Conservation (phyloP, 1,140 invertebrate genomes). For the Zaprionus ornatus region DNA sequence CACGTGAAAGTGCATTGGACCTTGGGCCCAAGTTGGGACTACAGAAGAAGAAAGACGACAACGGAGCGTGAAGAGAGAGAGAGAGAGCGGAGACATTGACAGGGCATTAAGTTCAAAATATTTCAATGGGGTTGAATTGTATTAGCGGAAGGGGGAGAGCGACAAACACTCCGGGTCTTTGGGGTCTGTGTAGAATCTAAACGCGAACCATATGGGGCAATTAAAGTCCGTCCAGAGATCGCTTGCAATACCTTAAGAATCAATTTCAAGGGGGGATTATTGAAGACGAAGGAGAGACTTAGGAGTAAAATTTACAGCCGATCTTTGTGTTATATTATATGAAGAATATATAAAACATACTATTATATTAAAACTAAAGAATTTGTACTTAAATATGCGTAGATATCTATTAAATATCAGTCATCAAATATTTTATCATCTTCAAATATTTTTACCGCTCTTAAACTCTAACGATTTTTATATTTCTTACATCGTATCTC, state of each 20-base stretch:
- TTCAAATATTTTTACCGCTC: too few relatives aligned
- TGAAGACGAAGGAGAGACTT: background rate
- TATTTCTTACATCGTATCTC: background rate
- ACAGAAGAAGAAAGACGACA: constrained; percentile 10
- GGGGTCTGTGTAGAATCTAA: constrained; percentile 7
- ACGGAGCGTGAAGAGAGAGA: background rate
- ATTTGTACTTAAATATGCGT: too few relatives aligned
- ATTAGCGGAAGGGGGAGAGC: background rate
- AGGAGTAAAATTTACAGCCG: background rate
- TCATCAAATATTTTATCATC: too few relatives aligned
- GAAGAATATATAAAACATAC: too few relatives aligned
- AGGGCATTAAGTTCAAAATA: constrained; percentile 37
- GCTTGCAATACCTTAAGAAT: constrained; percentile 1
- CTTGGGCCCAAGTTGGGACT: constrained; percentile 43
- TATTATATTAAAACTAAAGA: too few relatives aligned
- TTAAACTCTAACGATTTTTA: background rate
- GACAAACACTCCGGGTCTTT: background rate
- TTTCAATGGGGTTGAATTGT: constrained; percentile 6
- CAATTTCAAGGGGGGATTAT: constrained; percentile 6
- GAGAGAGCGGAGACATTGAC: background rate
- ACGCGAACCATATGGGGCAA: constrained; percentile 67
- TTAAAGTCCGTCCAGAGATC: constrained; percentile 37
- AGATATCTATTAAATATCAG: too few relatives aligned
- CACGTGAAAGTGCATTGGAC: constrained; percentile 79
- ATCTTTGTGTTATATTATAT: background rate